These are phyloP conservation scores for Altica lythri DNA, from an alignment of 2,888 invertebrate species.

Conservation along the genomic window DNA sequence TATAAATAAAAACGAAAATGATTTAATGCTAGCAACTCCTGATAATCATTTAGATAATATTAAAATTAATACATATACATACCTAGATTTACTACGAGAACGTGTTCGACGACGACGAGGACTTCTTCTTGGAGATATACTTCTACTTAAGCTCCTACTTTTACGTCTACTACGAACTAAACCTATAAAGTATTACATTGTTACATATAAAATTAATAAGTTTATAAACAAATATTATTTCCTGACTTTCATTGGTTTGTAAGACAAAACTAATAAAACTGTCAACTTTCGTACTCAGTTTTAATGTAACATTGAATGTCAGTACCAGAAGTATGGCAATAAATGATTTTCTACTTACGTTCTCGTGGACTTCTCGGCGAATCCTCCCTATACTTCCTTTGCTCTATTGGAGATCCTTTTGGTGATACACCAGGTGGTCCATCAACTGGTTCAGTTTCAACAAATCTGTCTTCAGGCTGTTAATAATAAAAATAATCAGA, in stretches of 20 bases:
- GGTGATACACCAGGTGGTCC: slow-evolving; percentile 55
- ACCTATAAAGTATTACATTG: slow-evolving; percentile 24
- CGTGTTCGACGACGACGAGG: slow-evolving; percentile 49
- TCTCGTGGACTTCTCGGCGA: slow-evolving; percentile 36
- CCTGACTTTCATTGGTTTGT: no score
- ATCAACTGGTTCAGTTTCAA: slow-evolving; percentile 40
- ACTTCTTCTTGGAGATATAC: slow-evolving; percentile 37
- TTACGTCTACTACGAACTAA: slow-evolving; percentile 25
- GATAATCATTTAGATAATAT: slow-evolving; percentile 7
- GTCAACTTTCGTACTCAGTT: no score
- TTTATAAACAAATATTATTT: no score
- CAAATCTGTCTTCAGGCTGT: slow-evolving; percentile 18
- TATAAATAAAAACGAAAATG: slow-evolving; percentile 1
- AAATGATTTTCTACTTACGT: slow-evolving; percentile 32
- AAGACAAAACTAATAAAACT: no score
- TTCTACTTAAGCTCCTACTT: slow-evolving; percentile 24
- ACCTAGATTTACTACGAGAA: slow-evolving; percentile 38
- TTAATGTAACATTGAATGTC: no score
- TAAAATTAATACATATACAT: slow-evolving; percentile 22
- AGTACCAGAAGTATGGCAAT: no score
- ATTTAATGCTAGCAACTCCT: not conserved
- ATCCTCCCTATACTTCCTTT: slow-evolving; percentile 27
- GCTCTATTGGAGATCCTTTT: slow-evolving; percentile 44
- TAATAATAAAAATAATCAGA: no score
- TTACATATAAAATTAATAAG: no score